Evolutionary conservation across 2,888 invertebrate species (phyloP), one percentile per base, ranked within the genome.

Genomic region (Atherix ibis): DNA sequence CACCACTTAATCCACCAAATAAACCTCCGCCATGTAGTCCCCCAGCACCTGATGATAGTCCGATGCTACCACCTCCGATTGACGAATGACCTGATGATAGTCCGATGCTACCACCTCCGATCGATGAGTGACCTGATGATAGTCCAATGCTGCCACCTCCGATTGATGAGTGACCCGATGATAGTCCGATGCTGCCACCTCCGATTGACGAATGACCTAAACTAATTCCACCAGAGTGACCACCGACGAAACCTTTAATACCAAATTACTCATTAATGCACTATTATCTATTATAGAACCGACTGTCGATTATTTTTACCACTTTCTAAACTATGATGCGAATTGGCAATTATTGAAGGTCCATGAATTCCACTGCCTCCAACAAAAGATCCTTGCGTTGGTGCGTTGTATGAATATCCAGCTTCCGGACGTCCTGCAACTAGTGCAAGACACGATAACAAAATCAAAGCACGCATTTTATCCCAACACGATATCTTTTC

Each of bases 311-410:
- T 10, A 22, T 8, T 8, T 22, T 22, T 10, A 22, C 8, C 22
- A 22, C 22, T 10, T 22, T 22, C 22, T 22, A 22, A 22, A 8
- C 22, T 8, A 6, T 9, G n/a, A 9, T n/a, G 12, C 26, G 14
- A 18, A n/a, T n/a, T n/a, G n/a, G n/a, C n/a, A n/a, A n/a, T n/a
- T 54, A 63, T 36, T 48, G 66, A 48, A 54, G 58, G 56, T 52
- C 64, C 51, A 56, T 61, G 51, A 58, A 52, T 52, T 59, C 56
- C 57, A 38, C 15, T 10, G 12, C 35, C 35, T 12, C 31, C 31
- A 5, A 13, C 31, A n/a, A 16, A 16, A 13, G 17, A 17, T 48
- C 52, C 46, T 25, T 45, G 44, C 17, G 48, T 44, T 44, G 51
- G 47, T 46, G 50, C 52, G 28, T 38, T 40, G 34, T 45, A 45